Evolutionary conservation across 2,797 vertebrate genomes (phyloP).

Genomic region (Hybognathus amarus): DNA sequence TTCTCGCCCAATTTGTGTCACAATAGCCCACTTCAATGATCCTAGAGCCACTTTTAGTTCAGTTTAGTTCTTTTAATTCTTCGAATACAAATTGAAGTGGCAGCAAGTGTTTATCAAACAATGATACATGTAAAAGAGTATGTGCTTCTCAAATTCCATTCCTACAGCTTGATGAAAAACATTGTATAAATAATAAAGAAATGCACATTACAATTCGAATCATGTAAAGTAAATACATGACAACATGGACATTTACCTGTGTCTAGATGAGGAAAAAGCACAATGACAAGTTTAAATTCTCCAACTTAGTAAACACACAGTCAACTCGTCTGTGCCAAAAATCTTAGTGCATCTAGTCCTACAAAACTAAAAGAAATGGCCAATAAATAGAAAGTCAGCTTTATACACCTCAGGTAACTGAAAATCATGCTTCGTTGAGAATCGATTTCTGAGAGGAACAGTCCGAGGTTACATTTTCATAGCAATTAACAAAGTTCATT

Average conservation of each 20-base stretch:
- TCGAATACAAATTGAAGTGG: not conserved
- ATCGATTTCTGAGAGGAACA: not conserved
- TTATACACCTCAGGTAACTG: not conserved
- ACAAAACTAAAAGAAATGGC: not conserved
- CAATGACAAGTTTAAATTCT: not conserved
- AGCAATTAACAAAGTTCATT: not conserved
- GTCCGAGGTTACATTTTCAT: not conserved
- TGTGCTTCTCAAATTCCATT: not conserved
- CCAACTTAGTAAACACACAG: not conserved
- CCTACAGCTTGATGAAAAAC: not conserved
- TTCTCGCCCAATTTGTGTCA: not conserved
- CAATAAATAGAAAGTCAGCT: not conserved
- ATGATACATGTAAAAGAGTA: not conserved
- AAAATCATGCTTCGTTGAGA: not conserved
- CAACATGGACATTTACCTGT: not conserved
- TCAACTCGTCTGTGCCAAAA: not conserved
- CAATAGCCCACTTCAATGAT: constrained; percentile 15
- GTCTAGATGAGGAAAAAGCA: not conserved
- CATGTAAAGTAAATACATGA: not conserved
- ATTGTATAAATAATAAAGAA: constrained; percentile 17
- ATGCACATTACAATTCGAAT: not conserved
- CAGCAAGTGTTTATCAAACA: not conserved
- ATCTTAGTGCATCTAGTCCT: constrained; percentile 11
- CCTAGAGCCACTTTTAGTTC: not conserved
- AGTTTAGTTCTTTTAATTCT: not conserved